These are phyloP conservation scores for Leptarthrus brevirostris DNA, from an alignment of 2,888 invertebrate genomes.

Conservation along the genomic window DNA sequence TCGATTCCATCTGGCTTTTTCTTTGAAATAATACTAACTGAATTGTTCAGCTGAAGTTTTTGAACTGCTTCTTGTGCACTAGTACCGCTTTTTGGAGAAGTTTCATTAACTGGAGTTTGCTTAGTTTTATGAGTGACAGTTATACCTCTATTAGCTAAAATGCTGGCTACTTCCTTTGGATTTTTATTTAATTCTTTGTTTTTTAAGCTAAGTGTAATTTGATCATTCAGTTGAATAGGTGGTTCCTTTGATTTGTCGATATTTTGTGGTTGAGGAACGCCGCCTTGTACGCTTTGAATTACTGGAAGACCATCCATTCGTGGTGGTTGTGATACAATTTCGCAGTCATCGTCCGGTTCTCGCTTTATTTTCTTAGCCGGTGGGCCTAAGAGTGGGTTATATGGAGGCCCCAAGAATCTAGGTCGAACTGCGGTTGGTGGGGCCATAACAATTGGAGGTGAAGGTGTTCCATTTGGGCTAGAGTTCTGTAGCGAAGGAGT, in stretches of 20 bases:
- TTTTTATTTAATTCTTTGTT: slow-evolving; percentile 72
- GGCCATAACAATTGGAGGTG: slow-evolving; percentile 55
- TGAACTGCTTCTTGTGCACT: slow-evolving; percentile 67
- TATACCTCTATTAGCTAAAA: slow-evolving; percentile 81
- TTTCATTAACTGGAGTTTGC: slow-evolving; percentile 71
- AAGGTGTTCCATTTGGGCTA: slow-evolving; percentile 51
- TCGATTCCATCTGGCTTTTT: slow-evolving; percentile 65
- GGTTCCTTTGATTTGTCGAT: slow-evolving; percentile 68
- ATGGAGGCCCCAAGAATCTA: slow-evolving; percentile 37
- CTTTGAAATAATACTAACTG: slow-evolving; percentile 73
- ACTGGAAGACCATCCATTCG: slow-evolving; percentile 77
- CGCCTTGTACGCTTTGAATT: slow-evolving; percentile 80
- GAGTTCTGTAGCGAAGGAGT: slow-evolving; percentile 33
- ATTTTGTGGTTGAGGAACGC: slow-evolving; percentile 51
- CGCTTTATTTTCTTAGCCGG: slow-evolving; percentile 55
- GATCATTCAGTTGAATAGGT: slow-evolving; percentile 78
- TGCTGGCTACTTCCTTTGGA: slow-evolving; percentile 81
- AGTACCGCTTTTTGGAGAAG: slow-evolving; percentile 60
- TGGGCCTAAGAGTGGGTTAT: background rate
- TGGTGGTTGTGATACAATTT: slow-evolving; percentile 80
- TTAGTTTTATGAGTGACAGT: slow-evolving; percentile 71
- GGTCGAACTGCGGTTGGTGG: slow-evolving; percentile 52
- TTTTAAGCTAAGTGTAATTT: slow-evolving; percentile 75
- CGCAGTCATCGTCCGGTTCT: slow-evolving; percentile 78
- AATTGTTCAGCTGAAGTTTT: slow-evolving; percentile 70